Base-by-base conservation (phyloP, 1,140 invertebrate species). In the Drosophila lowei region DNA sequence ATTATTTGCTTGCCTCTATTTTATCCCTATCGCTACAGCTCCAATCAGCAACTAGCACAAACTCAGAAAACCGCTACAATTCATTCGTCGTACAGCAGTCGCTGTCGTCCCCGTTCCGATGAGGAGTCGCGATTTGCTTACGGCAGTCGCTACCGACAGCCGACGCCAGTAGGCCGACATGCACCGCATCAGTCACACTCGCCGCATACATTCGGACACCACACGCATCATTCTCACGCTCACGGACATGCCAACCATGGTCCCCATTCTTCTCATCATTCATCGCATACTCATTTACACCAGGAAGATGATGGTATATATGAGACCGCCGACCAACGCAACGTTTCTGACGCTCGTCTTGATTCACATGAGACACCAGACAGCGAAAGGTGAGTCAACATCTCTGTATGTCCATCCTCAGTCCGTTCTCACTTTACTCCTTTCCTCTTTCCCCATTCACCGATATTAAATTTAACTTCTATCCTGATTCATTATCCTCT, bases 291-390 rank as follows among this genome's bases (percentile, higher is more conserved):
- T 58, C 91, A 91, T 62, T 81, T 93, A 92, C 94, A 94, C 83
- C 94, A 94, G 79, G 95, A 96, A 79, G 96, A 97, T 73, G 96
- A 97, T 91, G 95, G 95, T 90, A 95, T 97, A 77, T 96, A 97
- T 91, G 96, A 96, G 92, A 96, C 95, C 80, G 96, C 96, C 73
- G 96, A 96, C 92, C 91, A 95, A 15, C 93, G 94, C 90, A 81
- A 75, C 21, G 92, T 91, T 73, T 93, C 89, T 42, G 90, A 91
- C 57, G 92, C 92, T 89, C 93, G 78, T 91, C 92, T 92, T 81
- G 92, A 91, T 92, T 92, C 95, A 58, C 92, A 95, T 63, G 95
- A 96, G 92, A 95, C 95, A 55, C 95, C 95, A 79, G 96, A 96
- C 92, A 96, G 95, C 92, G 96, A 96, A 94, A 97, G 96, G 96